Evolutionary conservation across 2,797 vertebrate genomes (phyloP).

Genomic region (Alosa sapidissima): DNA sequence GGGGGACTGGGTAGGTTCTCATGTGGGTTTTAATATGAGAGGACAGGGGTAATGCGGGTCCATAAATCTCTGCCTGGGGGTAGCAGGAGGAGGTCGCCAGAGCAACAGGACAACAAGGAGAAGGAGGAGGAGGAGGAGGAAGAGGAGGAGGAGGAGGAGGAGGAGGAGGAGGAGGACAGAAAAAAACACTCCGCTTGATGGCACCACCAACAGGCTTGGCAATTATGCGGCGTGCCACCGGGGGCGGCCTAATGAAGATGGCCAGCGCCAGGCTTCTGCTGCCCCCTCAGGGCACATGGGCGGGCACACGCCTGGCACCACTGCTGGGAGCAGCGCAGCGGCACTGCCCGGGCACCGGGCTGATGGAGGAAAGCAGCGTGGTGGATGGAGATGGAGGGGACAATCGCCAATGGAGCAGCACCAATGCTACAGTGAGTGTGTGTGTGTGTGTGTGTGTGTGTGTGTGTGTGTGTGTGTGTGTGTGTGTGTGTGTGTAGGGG

Average conservation of each 20-base stretch:
- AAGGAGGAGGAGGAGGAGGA: neutral
- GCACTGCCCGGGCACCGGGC: neutral
- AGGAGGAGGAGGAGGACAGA: neutral
- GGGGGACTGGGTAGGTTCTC: conserved; percentile 35
- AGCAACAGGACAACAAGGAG: conserved; percentile 44
- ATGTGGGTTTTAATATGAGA: conserved; percentile 69
- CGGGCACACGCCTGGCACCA: neutral
- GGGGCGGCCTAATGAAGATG: neutral
- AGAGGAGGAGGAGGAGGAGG: neutral
- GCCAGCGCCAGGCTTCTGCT: neutral
- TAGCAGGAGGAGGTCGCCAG: conserved; percentile 51
- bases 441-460: neutral
- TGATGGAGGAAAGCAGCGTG: neutral
- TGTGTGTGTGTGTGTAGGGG: no score
- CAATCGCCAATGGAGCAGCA: neutral
- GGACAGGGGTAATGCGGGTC: conserved; percentile 70
- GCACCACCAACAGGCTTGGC: neutral
- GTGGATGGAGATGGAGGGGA: neutral
- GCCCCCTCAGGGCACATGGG: neutral
- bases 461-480: no score
- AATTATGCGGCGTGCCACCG: neutral
- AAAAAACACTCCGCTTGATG: neutral
- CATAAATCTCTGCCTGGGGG: conserved; percentile 75
- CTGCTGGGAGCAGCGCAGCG: neutral
- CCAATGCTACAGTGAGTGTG: neutral